phyloP scores from a whole-genome alignment of 2,888 invertebrate genomes.

The Priocnemis perturbator region DNA sequence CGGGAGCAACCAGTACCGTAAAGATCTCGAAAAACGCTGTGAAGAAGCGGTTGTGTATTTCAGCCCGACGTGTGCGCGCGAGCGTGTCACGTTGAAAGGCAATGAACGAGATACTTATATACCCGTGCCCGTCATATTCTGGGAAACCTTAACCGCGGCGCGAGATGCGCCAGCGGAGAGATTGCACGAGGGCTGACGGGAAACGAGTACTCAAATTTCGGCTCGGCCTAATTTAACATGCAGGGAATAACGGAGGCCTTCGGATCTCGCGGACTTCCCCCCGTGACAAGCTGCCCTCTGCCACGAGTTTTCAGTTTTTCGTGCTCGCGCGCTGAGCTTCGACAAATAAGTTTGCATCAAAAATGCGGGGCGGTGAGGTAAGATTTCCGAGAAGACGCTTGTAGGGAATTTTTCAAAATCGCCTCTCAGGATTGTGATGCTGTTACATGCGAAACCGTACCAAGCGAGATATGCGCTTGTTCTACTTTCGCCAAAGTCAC shows the following conservation, averaged over 20 bases:
- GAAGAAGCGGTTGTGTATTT: conserved; percentile 25
- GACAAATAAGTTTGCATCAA: too few species aligned
- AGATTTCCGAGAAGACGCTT: too few species aligned
- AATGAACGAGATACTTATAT: neutral
- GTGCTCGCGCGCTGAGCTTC: too few species aligned
- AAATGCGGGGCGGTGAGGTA: too few species aligned
- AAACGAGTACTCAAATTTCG: neutral
- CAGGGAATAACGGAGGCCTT: neutral
- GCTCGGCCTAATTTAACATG: too few species aligned
- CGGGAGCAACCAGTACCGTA: conserved; percentile 9
- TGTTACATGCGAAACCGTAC: too few species aligned
- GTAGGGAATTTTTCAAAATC: too few species aligned
- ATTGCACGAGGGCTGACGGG: neutral
- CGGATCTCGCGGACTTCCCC: neutral
- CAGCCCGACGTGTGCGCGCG: conserved; percentile 16
- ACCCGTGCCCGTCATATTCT: neutral
- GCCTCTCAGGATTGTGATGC: too few species aligned
- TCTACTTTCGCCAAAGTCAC: too few species aligned
- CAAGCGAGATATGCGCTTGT: too few species aligned
- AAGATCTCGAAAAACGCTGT: conserved; percentile 32
- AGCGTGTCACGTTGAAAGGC: conserved; percentile 9
- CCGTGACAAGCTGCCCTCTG: neutral
- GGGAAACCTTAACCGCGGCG: neutral
- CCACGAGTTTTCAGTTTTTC: too few species aligned
- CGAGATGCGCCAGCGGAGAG: neutral